These are phyloP conservation scores for Lophius americanus DNA, from an alignment of 2,797 vertebrate species.

Conservation along the genomic window DNA sequence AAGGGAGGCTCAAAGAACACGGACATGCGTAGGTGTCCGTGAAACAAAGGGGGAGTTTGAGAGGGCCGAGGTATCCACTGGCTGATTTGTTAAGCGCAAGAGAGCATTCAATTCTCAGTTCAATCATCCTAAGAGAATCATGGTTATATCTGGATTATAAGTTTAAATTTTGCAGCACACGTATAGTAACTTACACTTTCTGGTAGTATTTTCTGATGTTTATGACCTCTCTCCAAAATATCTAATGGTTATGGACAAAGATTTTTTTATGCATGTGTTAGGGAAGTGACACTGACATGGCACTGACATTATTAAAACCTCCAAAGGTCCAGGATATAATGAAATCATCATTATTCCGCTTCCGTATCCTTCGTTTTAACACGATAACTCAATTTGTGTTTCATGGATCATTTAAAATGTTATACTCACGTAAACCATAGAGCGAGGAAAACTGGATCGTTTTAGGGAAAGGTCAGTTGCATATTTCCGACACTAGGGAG, in stretches of 20 bases:
- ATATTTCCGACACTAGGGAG: too few relatives aligned
- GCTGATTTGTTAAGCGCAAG: conserved; percentile 25
- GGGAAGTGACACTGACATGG: conserved; percentile 52
- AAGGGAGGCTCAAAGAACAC: conserved; percentile 52
- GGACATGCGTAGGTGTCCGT: conserved; percentile 57
- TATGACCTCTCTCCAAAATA: conserved; percentile 34
- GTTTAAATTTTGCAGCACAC: neutral
- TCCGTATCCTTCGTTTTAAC: too few relatives aligned
- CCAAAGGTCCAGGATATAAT: too few relatives aligned
- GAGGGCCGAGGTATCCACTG: conserved; percentile 43
- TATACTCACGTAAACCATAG: too few relatives aligned
- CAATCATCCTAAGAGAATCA: conserved; percentile 23
- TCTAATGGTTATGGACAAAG: conserved; percentile 37
- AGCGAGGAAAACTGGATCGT: too few relatives aligned
- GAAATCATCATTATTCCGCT: too few relatives aligned
- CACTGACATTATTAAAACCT: conserved; percentile 2
- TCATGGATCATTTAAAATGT: too few relatives aligned
- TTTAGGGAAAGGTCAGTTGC: too few relatives aligned
- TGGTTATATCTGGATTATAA: conserved; percentile 10
- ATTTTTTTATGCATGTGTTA: conserved; percentile 51
- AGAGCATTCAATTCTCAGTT: conserved; percentile 25
- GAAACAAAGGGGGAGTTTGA: conserved; percentile 38
- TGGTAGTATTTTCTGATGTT: neutral
- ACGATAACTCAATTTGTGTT: too few relatives aligned
- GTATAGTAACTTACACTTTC: neutral